Percentiles rank a stretch among this genome's conserved stretches.
These are phyloP conservation scores for Diceros bicornis DNA, from an alignment of 2,797 vertebrate species.

Conservation along the genomic window DNA sequence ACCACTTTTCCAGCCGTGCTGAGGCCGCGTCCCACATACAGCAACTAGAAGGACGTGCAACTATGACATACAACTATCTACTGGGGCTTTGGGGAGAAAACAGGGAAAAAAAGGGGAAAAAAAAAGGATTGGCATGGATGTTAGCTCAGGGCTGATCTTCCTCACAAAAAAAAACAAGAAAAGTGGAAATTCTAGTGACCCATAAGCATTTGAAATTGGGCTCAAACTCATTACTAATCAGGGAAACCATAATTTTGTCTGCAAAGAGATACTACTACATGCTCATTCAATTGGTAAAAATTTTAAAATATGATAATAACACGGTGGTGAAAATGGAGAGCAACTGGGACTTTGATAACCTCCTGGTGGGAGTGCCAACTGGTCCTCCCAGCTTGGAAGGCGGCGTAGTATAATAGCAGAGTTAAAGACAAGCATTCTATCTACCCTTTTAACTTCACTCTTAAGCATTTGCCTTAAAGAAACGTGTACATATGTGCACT, in stretches of 20 bases:
- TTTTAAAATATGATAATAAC: background rate
- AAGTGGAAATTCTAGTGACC: background rate
- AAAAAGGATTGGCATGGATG: no score
- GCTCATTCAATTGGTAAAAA: background rate
- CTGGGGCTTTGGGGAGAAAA: no score
- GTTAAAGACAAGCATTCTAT: background rate
- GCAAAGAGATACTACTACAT: background rate
- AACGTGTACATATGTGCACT: background rate
- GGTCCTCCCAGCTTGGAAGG: background rate
- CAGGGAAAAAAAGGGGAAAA: no score
- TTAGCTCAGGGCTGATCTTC: no score
- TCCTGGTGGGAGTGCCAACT: background rate
- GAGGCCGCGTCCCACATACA: no score
- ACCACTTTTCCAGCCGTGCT: no score
- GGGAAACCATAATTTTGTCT: background rate
- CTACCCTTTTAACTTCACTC: background rate
- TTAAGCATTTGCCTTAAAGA: constrained; percentile 11
- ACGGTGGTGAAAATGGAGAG: background rate
- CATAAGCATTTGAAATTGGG: background rate
- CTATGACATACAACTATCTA: no score
- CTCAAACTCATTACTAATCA: background rate
- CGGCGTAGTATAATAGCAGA: background rate
- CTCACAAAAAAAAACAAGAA: background rate
- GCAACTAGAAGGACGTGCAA: no score
- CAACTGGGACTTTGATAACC: background rate